Evolutionary conservation across 1,140 invertebrate genomes (phyloP), one percentile per base, ranked within the genome.

Genomic region (Drosophila novamexicana): DNA sequence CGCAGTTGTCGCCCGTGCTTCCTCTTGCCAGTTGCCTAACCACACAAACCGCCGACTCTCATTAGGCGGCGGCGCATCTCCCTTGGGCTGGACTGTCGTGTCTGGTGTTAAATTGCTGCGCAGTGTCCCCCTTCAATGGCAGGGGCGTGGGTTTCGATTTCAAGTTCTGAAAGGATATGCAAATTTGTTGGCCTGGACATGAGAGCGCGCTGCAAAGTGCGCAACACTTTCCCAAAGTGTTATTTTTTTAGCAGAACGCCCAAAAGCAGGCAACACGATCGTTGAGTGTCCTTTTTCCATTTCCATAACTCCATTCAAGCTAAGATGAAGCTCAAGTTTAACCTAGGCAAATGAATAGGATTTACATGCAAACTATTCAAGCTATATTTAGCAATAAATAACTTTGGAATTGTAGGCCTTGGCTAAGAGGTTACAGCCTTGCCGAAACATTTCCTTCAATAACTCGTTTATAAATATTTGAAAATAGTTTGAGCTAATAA

Each of bases 41-140:
- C 75, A 70, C 66, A 71, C 16, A 75, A 85, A 86, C 75, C 78
- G 75, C 82, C 79, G 75, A 86, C 79, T 77, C 82, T 86, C 83
- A 88, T 86, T 86, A 88, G 82, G 64, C 77, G 81, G 62, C 61
- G 57, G 34, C 50, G 56, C 14, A 34, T 40, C 68, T 73, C 61
- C 74, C 79, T 39, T 6, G 45, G 57, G 77, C 56, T 29, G 45
- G 4, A 12, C 52, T 32, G 29, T n/a, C 4, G 29, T 50, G 71
- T 61, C 70, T 73, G 70, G 70, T 68, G 70, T 73, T 58, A 59
- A 72, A 67, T 72, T 72, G 45, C 63, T 54, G 42, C 37, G 36
- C 36, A 34, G 22, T 10, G 9, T 10, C 5, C 22, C 34, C n/a
- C 8, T 39, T 42, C 12, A 3, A 8, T 8, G 14, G 16, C 36